These are phyloP conservation scores for Alviniconcha marisindica DNA, from an alignment of 1,140 invertebrate genomes.

Conservation along the genomic window DNA sequence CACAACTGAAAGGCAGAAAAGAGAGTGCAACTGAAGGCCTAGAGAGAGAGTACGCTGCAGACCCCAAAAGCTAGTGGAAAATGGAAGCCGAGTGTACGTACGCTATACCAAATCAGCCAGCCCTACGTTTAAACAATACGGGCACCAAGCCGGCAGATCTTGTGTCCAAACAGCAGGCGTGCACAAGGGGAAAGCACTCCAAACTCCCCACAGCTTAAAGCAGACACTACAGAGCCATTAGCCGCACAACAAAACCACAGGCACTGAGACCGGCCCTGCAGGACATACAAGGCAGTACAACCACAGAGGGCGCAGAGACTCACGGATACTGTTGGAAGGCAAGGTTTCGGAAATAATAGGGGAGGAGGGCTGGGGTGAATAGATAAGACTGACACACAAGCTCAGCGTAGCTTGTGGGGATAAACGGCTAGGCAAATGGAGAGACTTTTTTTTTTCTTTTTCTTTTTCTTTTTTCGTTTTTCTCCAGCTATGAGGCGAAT, in stretches of 20 bases:
- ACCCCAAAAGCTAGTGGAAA: background rate
- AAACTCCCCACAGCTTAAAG: constrained; percentile 26
- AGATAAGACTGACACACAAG: no score
- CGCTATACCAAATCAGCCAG: background rate
- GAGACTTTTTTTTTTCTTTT: no score
- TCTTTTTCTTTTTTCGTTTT: no score
- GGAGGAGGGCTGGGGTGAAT: background rate
- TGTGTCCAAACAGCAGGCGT: background rate
- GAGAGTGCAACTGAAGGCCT: background rate
- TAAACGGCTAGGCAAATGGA: no score
- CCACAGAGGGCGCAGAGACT: background rate
- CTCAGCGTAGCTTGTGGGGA: no score
- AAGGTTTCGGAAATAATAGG: no score
- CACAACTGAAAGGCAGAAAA: background rate
- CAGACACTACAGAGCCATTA: constrained; percentile 21
- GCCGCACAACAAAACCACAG: constrained; percentile 25
- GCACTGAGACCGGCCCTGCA: background rate
- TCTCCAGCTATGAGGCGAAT: no score
- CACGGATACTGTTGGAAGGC: background rate
- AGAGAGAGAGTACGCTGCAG: background rate
- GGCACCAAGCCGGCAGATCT: background rate
- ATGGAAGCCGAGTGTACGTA: background rate
- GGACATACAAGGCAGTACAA: background rate
- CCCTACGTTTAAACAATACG: background rate
- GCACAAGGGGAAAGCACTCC: constrained; percentile 39